Conservation (phyloP, 2,888 invertebrate species). For the Teinopalpus imperialis region DNA sequence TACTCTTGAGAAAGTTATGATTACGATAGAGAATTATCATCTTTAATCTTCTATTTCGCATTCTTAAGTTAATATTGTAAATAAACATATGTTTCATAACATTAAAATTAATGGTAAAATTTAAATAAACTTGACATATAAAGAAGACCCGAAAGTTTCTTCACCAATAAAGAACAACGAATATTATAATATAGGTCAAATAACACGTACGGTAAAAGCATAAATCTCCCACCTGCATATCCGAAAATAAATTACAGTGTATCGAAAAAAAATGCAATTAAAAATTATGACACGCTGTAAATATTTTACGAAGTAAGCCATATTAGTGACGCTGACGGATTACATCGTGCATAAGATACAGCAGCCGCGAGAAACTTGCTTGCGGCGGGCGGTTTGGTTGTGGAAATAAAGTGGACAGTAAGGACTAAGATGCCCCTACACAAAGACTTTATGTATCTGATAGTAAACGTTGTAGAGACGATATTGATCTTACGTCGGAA, state of each 20-base stretch:
- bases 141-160: no score
- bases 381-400: conserved; percentile 4
- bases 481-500: conserved; percentile 62
- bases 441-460: conserved; percentile 2
- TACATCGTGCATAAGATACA: conserved; percentile 2
- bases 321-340: conserved; percentile 20
- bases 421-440: background rate
- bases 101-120: no score
- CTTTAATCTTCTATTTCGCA: no score
- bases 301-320: conserved; percentile 23
- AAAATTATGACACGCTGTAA: conserved; percentile 24
- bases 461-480: conserved; percentile 38
- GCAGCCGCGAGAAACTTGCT: conserved; percentile 6
- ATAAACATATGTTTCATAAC: no score
- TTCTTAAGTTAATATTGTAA: no score
- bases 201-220: conserved; percentile 1
- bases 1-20: no score
- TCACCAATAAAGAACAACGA: no score
- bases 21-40: no score
- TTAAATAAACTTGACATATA: no score
- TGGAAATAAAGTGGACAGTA: conserved; percentile 5
- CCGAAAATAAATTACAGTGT: conserved; percentile 18
- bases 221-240: conserved; percentile 20
- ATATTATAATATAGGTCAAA: conserved; percentile 10
- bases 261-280: conserved; percentile 19